phyloP scores from a whole-genome alignment of 2,888 invertebrate genomes.

The Sicus ferrugineus region DNA sequence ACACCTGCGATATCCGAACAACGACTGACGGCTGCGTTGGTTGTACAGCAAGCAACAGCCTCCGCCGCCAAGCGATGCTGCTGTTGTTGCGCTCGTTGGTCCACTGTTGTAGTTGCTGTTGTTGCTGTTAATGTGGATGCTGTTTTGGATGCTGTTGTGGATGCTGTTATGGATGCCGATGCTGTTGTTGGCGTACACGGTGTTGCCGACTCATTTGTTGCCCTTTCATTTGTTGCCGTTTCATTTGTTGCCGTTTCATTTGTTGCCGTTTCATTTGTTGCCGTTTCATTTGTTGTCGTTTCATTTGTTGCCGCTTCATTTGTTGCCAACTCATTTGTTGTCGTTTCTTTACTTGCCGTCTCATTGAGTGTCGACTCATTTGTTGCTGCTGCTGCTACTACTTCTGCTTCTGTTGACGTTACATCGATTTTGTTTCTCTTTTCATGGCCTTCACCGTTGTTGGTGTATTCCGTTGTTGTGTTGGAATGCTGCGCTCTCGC shows the following conservation, averaged over 20 bases:
- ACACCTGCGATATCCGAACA: conserved; percentile 63
- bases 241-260: conserved; percentile 8
- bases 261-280: conserved; percentile 1
- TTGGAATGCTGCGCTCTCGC: conserved; percentile 11
- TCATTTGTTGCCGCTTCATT: background rate
- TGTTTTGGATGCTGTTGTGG: conserved; percentile 34
- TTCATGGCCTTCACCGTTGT: conserved; percentile 16
- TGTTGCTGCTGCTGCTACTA: conserved; percentile 15
- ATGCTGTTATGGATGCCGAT: conserved; percentile 13
- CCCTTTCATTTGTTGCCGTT: too few species aligned
- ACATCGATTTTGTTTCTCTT: conserved; percentile 16
- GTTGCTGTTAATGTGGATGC: conserved; percentile 25
- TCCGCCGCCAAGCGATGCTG: conserved; percentile 32
- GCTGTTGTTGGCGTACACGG: too few species aligned
- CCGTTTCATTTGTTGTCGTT: conserved; percentile 17
- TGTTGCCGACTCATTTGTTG: conserved; percentile 6
- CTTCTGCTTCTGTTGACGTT: conserved; percentile 6
- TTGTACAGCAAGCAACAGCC: conserved; percentile 50
- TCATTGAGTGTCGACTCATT: conserved; percentile 9
- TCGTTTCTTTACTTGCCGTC: conserved; percentile 7
- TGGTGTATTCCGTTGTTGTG: conserved; percentile 21
- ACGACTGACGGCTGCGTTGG: conserved; percentile 58
- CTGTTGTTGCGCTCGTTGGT: conserved; percentile 10
- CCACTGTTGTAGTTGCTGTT: conserved; percentile 21
- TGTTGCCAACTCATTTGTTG: conserved; percentile 7